Percentiles rank a stretch among this genome's conserved stretches.
phyloP scores from a whole-genome alignment of 2,888 invertebrate species.

The Nomada ferruginata region DNA sequence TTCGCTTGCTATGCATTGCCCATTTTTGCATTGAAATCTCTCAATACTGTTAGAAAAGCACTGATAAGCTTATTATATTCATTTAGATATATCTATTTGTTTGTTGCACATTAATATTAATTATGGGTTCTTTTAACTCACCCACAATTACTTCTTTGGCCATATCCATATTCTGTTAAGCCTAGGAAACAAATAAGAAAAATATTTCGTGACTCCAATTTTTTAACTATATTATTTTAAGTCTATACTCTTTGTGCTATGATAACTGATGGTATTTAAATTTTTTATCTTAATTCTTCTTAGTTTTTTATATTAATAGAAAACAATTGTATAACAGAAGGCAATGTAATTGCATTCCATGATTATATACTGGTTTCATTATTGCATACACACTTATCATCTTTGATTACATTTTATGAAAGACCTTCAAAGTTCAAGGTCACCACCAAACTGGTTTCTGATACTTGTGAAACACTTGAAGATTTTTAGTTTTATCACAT shows the following conservation, averaged over 20 bases:
- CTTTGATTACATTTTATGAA: slow-evolving; percentile 2
- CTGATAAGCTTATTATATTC: not conserved
- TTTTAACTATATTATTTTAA: slow-evolving; percentile 1
- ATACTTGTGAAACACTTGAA: not conserved
- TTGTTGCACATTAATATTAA: not conserved
- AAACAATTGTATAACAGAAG: not conserved
- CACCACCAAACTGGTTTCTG: slow-evolving; percentile 66
- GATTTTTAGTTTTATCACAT: not conserved
- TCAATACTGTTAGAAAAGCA: slow-evolving; percentile 32
- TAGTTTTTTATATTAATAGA: not conserved
- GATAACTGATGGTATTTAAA: not conserved
- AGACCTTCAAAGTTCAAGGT: slow-evolving; percentile 65
- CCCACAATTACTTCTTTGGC: slow-evolving; percentile 50
- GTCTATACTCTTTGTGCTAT: not conserved
- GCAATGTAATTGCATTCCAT: not conserved
- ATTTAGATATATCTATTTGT: not conserved
- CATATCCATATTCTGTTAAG: slow-evolving; percentile 30
- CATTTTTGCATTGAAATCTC: slow-evolving; percentile 78
- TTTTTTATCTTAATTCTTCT: not conserved
- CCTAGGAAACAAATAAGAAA: slow-evolving; percentile 31
- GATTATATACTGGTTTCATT: not conserved
- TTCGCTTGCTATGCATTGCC: slow-evolving; percentile 83
- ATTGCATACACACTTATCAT: not conserved
- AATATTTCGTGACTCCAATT: not conserved
- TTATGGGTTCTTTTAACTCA: slow-evolving; percentile 35